These are phyloP conservation scores for Boulengeromyrus knoepffleri DNA, from an alignment of 2,113 vertebrate genomes.

Conservation along the genomic window DNA sequence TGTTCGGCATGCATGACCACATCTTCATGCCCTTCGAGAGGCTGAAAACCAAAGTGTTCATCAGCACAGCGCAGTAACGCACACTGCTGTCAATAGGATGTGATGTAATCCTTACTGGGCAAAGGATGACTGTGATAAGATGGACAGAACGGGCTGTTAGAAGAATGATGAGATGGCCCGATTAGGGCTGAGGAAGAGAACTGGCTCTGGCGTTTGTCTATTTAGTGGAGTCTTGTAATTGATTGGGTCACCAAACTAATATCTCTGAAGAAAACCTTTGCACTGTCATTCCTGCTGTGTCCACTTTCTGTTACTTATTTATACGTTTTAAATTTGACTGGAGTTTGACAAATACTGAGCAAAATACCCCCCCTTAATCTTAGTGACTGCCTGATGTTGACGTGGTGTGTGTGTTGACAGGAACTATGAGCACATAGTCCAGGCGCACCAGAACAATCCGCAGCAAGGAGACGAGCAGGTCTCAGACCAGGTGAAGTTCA, in stretches of 20 bases:
- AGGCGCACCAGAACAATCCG: slow-evolving; percentile 90
- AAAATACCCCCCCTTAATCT: background rate
- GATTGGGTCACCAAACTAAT: background rate
- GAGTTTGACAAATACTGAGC: background rate
- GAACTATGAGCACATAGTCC: slow-evolving; percentile 97
- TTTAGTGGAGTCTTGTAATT: background rate
- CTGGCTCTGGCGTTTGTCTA: background rate
- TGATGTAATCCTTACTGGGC: background rate
- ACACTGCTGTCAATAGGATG: background rate
- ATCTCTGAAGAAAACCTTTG: background rate
- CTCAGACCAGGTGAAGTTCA: slow-evolving; percentile 93
- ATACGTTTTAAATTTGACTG: background rate
- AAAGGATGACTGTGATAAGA: background rate
- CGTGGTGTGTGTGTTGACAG: slow-evolving; percentile 44
- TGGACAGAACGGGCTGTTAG: background rate
- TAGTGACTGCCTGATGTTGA: background rate
- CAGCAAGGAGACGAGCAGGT: slow-evolving; percentile 84
- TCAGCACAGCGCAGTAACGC: background rate
- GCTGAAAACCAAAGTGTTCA: background rate
- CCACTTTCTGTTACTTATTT: background rate
- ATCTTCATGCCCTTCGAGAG: background rate
- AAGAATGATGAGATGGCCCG: background rate
- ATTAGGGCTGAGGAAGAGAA: background rate
- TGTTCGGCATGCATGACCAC: background rate
- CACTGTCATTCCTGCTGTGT: background rate